phyloP scores from a whole-genome alignment of 2,888 invertebrate genomes.

The Drymonia ruficornis region DNA sequence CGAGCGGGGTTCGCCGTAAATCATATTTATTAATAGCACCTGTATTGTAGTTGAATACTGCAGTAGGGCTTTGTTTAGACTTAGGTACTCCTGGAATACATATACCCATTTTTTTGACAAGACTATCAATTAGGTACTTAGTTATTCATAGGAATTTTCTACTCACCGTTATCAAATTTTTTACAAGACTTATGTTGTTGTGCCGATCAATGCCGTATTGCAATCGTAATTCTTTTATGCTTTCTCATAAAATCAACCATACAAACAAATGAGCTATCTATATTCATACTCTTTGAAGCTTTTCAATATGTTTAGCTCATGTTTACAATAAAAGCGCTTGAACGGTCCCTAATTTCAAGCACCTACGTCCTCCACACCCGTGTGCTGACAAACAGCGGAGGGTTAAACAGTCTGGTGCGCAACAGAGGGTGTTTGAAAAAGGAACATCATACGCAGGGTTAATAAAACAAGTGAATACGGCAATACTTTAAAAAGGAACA shows the following conservation, averaged over 20 bases:
- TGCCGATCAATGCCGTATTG: neutral
- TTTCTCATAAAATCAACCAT: no score
- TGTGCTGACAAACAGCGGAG: constrained; percentile 72
- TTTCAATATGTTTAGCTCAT: constrained; percentile 42
- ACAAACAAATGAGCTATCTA: neutral
- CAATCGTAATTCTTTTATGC: neutral
- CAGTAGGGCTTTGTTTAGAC: constrained; percentile 4
- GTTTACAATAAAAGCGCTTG: constrained; percentile 58
- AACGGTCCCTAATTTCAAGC: constrained; percentile 62
- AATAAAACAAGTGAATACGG: constrained; percentile 49
- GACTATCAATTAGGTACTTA: no score
- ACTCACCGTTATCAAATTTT: neutral
- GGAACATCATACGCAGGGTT: constrained; percentile 55
- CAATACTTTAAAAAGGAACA: constrained; percentile 20
- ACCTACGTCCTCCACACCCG: constrained; percentile 51
- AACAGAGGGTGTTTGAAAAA: constrained; percentile 66
- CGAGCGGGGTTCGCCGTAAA: constrained; percentile 24
- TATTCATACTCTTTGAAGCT: constrained; percentile 15
- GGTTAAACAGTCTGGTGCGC: constrained; percentile 78
- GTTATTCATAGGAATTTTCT: no score
- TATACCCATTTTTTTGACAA: no score
- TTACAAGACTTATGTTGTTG: no score
- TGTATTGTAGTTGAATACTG: constrained; percentile 11
- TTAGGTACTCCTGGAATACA: constrained; percentile 5
- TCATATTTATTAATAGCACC: constrained; percentile 31